Evolutionary conservation across 1,140 invertebrate species (phyloP), one percentile per base, ranked within the genome.

Genomic region (Aleiodes sp.): DNA sequence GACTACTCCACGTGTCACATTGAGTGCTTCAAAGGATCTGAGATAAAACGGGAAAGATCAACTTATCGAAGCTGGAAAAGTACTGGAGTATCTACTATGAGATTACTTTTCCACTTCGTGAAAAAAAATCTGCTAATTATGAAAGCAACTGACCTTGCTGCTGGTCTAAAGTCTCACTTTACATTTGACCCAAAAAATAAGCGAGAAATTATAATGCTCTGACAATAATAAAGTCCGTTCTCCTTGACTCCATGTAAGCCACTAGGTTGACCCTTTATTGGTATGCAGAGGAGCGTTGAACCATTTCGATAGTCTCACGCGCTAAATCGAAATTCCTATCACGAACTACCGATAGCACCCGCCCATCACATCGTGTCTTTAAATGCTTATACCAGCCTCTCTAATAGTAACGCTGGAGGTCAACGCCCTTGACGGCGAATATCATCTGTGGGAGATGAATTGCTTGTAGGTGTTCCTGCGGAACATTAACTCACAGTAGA

Each of bases 251-350:
- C 73, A 76, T 76, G 72, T 79, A 79, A 80, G 76, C 74, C 75
- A 77, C 67, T 76, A 63, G 74, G 76, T 74, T 73, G 74, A 59
- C 76, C 61, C 33, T 56, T 39, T 73, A 80, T 80, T 76, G 70
- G 78, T 79, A 81, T 81, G 79, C 78, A 75, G 70, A 70, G 56
- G 71, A 59, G 65, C 59, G 75, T 75, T 72, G 73, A 68, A 73
- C 72, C 73, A 70, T 75, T 73, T 71, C 69, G 71, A 73, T 78
- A 73, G 72, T 67, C 62, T 63, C 41, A 46, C 37, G 43, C 56
- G 63, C 59, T 62, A 65, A 71, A 76, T 82, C 72, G 72, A 70
- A 70, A 83, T 81, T 81, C 78, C 61, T 64, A 70, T 68, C 79
- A 80, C 80, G 79, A 76, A 76, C 74, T 39, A 73, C 56, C 52